Conservation (phyloP, 1,140 invertebrate species). For the Drosophila malerkotliana region DNA sequence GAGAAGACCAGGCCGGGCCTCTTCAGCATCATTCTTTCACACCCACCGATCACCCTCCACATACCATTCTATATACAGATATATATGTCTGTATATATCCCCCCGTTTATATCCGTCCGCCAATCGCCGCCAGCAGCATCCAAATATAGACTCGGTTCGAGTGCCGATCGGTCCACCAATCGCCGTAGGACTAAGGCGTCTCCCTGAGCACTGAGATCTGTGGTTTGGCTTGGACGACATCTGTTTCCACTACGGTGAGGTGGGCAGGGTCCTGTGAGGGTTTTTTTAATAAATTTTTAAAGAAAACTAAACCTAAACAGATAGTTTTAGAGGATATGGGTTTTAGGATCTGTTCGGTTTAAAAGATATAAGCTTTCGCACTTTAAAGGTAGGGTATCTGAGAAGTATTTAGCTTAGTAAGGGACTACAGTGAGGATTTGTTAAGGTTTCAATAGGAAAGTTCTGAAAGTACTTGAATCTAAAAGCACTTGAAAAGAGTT, state of each 20-base stretch:
- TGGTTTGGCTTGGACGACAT: conserved; percentile 10
- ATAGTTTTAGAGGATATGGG: no score
- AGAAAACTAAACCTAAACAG: no score
- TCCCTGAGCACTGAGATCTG: not conserved
- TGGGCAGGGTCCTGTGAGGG: not conserved
- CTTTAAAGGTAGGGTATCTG: no score
- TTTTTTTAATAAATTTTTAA: no score
- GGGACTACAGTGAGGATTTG: no score
- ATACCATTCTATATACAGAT: not conserved
- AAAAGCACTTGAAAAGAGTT: no score
- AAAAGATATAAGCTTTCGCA: no score
- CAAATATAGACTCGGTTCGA: conserved; percentile 59
- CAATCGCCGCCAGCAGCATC: conserved; percentile 59
- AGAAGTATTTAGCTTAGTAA: no score
- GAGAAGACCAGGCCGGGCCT: conserved; percentile 26
- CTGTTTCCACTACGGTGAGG: conserved; percentile 12
- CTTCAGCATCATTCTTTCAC: conserved; percentile 29
- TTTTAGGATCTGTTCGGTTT: no score
- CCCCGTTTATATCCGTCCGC: conserved; percentile 8
- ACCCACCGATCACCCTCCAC: conserved; percentile 9
- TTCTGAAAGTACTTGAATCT: no score
- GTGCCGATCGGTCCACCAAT: conserved; percentile 26
- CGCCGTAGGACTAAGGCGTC: conserved; percentile 3
- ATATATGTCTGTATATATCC: not conserved
- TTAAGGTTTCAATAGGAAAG: no score